A percentile compares a stretch with the other conserved stretches of the same genome.
Evolutionary conservation across 2,113 vertebrate species (phyloP).

Genomic region (Erythrolamprus reginae): DNA sequence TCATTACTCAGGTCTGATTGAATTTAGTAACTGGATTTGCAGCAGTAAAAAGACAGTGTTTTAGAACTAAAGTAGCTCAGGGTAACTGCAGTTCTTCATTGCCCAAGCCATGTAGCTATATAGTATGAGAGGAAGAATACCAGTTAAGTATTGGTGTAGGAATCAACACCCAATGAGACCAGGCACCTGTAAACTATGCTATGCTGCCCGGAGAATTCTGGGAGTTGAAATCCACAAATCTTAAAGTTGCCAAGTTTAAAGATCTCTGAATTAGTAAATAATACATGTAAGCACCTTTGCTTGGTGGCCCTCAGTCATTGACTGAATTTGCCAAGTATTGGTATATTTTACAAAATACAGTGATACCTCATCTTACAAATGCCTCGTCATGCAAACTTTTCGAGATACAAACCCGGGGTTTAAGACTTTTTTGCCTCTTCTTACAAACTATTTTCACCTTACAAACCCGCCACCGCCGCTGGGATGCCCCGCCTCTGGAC

Average conservation of each 20-base stretch:
- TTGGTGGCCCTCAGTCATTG: not conserved
- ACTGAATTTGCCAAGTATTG: not conserved
- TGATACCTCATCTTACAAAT: too few relatives aligned
- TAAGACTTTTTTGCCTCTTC: too few relatives aligned
- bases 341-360: not conserved
- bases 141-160: not conserved
- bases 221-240: too few relatives aligned
- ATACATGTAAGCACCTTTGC: not conserved
- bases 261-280: not conserved
- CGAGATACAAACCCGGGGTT: too few relatives aligned
- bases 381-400: too few relatives aligned
- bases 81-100: not conserved
- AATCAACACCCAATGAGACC: not conserved
- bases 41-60: not conserved
- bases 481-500: too few relatives aligned
- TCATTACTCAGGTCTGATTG: not conserved
- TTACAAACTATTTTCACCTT: too few relatives aligned
- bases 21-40: not conserved
- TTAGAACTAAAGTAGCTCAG: not conserved
- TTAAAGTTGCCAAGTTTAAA: too few relatives aligned
- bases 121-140: not conserved
- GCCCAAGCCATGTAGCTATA: not conserved
- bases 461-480: too few relatives aligned
- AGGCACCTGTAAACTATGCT: not conserved
- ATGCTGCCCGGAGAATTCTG: too few relatives aligned